Evolutionary conservation across 2,888 invertebrate species (phyloP), one percentile per base, ranked within the genome.

Genomic region (Amitus sp.): DNA sequence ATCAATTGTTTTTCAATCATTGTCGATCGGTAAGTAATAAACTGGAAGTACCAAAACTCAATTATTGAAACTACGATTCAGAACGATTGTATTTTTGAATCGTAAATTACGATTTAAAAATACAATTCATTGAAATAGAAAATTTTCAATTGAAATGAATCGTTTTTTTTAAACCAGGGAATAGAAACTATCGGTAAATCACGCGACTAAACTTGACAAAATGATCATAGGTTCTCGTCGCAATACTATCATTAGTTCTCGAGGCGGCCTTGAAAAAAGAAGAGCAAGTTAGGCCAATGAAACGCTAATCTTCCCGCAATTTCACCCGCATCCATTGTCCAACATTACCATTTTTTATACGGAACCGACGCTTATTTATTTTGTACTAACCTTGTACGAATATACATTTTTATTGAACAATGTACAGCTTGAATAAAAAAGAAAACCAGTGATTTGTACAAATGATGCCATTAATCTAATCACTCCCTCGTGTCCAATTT

Each of bases 251-350:
- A 1, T 71, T 90, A 39, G 85, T 92, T 9, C 85, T 93, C 10
- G 86, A 90, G 7, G 89, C 90, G 80, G 92, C 92, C 1, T 85
- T 93, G 20, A 89, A 88, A 75, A 91, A 90, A 77, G 92, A 93
- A 83, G 90, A 91, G 68, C 87, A 90, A 2, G 83, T 81, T 57
- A 86, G 86, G 0, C 83, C 84, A 7, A 88, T 85, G 70, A 87
- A 86, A 72, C 84, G 72, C 42, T 80, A 65, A 68, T 15, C 12
- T 37, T 37, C 23, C 23, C 23, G 7, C 7, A 23, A 23, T 7
- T 3, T 7, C 3, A 23, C 23, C 3, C 7, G 3, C 23, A 23
- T 23, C 7, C 23, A 23, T 37, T 15, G 30, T n/a, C 6, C 10
- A 2, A 6, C 30, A 10, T 30, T 30, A 7, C 2, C n/a, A 6